Percentiles rank a stretch among this genome's conserved stretches.
Conservation (phyloP, 2,888 invertebrate species). For the Odiellus spinosus region DNA sequence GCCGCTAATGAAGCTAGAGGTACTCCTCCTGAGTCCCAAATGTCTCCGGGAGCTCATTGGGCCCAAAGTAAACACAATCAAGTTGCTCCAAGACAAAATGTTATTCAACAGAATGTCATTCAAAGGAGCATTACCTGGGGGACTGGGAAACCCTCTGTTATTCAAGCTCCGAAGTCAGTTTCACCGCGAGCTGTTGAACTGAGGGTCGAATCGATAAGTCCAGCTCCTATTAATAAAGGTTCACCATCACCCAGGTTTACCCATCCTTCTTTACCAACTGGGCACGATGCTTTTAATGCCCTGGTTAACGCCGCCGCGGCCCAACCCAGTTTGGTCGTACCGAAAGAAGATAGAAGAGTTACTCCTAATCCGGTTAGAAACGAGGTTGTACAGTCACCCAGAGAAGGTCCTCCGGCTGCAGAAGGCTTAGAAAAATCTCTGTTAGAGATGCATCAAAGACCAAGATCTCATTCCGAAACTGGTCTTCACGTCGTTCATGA, state of each 20-base stretch:
- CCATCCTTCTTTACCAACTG: constrained; percentile 12
- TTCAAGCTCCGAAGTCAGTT: constrained; percentile 20
- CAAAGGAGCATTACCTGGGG: constrained; percentile 16
- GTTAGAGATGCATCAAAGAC: constrained; percentile 18
- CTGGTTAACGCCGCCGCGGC: constrained; percentile 82
- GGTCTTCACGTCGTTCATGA: constrained; percentile 1
- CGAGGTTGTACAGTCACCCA: constrained; percentile 7
- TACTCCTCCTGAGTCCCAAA: constrained; percentile 32
- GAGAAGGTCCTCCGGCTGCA: constrained; percentile 15
- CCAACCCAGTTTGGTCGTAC: constrained; percentile 46
- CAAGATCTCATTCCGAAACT: constrained; percentile 12
- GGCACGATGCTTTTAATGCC: constrained; percentile 72
- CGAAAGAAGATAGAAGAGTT: constrained; percentile 13
- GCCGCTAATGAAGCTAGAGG: constrained; percentile 16
- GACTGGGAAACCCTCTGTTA: constrained; percentile 20
- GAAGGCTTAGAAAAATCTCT: constrained; percentile 20
- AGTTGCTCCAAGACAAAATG: constrained; percentile 42
- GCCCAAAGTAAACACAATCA: constrained; percentile 8
- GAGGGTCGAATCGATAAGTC: constrained; percentile 13
- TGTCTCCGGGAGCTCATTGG: constrained; percentile 32
- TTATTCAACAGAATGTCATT: constrained; percentile 41
- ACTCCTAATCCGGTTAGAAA: constrained; percentile 8
- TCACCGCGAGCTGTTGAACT: constrained; percentile 19
- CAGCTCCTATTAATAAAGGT: constrained; percentile 12
- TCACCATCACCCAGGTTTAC: constrained; percentile 16